Evolutionary conservation across 2,113 vertebrate genomes (phyloP).

Genomic region (Cochlearius cochlearius): DNA sequence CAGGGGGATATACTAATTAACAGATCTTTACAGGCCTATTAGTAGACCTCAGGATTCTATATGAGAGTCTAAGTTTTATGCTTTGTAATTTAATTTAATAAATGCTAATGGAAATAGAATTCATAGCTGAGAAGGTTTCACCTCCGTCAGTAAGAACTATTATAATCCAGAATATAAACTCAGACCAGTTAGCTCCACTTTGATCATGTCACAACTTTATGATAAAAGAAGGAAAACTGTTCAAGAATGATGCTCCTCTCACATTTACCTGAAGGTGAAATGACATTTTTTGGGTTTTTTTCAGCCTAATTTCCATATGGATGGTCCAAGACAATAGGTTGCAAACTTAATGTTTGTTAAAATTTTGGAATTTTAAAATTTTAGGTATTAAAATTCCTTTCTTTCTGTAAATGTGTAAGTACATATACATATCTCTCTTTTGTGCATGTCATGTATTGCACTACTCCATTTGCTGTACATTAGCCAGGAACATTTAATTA

Average conservation of each 20-base stretch:
- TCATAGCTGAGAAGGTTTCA: neutral
- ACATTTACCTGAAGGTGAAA: neutral
- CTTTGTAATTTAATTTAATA: neutral
- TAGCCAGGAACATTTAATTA: neutral
- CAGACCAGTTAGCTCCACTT: neutral
- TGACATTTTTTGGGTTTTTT: neutral
- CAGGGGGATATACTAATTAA: neutral
- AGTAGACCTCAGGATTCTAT: neutral
- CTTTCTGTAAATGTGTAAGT: neutral
- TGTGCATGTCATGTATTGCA: neutral
- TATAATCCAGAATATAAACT: neutral
- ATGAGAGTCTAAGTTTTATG: neutral
- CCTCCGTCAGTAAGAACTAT: neutral
- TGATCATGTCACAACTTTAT: neutral
- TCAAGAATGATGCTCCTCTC: neutral
- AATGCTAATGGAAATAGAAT: neutral
- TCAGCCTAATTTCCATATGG: neutral
- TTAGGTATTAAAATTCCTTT: neutral
- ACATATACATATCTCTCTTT: neutral
- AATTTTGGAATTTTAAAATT: neutral
- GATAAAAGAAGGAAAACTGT: neutral
- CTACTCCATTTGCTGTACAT: neutral
- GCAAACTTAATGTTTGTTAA: neutral
- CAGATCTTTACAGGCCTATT: neutral
- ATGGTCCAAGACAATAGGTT: neutral